Conservation (phyloP, 2,888 invertebrate genomes). For the Cryptus armator region DNA sequence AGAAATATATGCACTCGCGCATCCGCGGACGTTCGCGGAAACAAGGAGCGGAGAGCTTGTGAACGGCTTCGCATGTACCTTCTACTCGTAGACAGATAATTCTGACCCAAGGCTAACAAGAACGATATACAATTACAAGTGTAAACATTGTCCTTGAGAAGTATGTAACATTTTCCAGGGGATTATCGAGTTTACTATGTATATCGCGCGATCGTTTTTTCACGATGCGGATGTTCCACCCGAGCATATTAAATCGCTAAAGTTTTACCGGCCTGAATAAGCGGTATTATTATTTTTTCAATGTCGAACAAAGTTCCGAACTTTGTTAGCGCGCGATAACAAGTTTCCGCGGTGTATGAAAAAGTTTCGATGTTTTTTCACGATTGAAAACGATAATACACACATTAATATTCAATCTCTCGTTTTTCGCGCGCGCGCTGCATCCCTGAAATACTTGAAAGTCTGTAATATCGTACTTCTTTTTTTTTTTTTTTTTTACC, state of each 20-base stretch:
- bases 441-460: not conserved
- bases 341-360: not conserved
- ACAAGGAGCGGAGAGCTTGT: slow-evolving; percentile 8
- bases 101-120: slow-evolving; percentile 45
- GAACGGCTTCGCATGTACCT: slow-evolving; percentile 17
- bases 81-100: slow-evolving; percentile 32
- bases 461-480: not conserved
- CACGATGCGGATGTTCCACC: not conserved
- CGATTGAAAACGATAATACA: not conserved
- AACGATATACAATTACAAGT: slow-evolving; percentile 42
- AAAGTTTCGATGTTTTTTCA: not conserved
- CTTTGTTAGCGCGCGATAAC: not conserved
- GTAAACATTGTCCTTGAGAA: slow-evolving; percentile 36
- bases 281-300: not conserved
- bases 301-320: not conserved
- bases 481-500: not conserved
- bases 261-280: not conserved
- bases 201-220: slow-evolving; percentile 2
- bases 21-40: slow-evolving; percentile 2
- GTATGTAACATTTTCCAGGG: slow-evolving; percentile 23
- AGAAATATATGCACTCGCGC: not conserved
- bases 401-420: not conserved
- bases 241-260: slow-evolving; percentile 15
- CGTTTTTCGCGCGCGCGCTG: not conserved
- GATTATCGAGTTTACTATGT: slow-evolving; percentile 9